A percentile compares a stretch with the other conserved stretches of the same genome.
phyloP scores from a whole-genome alignment of 2,888 invertebrate genomes.

The Aphodius granarius region DNA sequence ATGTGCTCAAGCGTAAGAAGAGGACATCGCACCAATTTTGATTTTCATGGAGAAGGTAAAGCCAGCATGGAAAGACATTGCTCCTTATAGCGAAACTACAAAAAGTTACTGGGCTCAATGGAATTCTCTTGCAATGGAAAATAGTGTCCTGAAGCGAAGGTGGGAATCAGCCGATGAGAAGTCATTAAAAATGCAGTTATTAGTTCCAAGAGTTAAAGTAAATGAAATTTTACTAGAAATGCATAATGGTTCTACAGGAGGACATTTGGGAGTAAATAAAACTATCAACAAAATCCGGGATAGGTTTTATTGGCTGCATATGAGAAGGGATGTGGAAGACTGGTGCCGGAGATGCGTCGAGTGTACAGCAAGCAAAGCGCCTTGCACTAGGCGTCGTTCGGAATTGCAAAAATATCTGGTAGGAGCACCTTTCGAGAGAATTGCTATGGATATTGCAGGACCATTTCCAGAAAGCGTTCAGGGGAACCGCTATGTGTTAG shows the following conservation, averaged over 20 bases:
- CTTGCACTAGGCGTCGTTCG: constrained; percentile 12
- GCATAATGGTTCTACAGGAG: constrained; percentile 28
- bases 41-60: no score
- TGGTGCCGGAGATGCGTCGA: constrained; percentile 32
- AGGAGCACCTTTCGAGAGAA: no score
- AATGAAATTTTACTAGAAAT: background rate
- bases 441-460: no score
- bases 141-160: constrained; percentile 23
- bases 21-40: no score
- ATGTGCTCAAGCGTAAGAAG: no score
- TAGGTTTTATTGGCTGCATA: constrained; percentile 1
- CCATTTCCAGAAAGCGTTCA: no score
- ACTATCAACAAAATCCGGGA: constrained; percentile 29
- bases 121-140: constrained; percentile 29
- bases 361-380: constrained; percentile 33
- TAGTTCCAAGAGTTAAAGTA: background rate
- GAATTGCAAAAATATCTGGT: no score
- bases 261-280: constrained; percentile 39
- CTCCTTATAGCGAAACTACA: background rate
- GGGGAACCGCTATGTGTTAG: constrained; percentile 36
- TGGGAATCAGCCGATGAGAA: constrained; percentile 26
- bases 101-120: constrained; percentile 33
- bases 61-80: constrained; percentile 27
- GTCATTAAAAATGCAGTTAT: background rate
- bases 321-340: background rate